A percentile compares a stretch with the other conserved stretches of the same genome.
Evolutionary conservation across 2,888 invertebrate species (phyloP).

Genomic region (Trichogramma dendrolimi): DNA sequence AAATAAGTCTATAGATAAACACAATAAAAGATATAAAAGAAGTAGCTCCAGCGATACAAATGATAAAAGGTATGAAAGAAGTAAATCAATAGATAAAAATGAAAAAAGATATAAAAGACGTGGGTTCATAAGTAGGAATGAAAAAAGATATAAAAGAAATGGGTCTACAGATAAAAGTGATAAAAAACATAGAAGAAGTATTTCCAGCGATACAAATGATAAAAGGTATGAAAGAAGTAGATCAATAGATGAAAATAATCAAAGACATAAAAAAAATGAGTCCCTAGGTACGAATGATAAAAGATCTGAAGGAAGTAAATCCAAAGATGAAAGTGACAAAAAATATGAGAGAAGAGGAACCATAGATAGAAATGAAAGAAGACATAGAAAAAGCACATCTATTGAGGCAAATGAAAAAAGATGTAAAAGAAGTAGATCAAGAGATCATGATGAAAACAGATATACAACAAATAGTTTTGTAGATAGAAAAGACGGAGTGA

Average conservation of each 20-base stretch:
- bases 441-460: constrained; percentile 22
- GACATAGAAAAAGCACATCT: constrained; percentile 25
- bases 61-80: neutral
- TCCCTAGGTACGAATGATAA: constrained; percentile 34
- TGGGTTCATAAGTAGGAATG: neutral
- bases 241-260: constrained; percentile 4
- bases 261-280: constrained; percentile 22
- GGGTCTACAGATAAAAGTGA: neutral
- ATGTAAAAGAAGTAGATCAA: constrained; percentile 26
- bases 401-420: constrained; percentile 33
- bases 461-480: constrained; percentile 13
- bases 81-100: neutral
- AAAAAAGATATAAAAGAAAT: constrained; percentile 1
- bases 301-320: constrained; percentile 24
- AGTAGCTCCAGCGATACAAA: neutral
- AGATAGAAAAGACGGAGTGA: neutral
- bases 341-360: constrained; percentile 24
- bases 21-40: neutral
- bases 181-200: constrained; percentile 1
- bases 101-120: neutral
- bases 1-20: neutral
- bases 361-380: constrained; percentile 8
- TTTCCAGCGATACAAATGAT: constrained; percentile 8
- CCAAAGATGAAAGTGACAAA: constrained; percentile 27
- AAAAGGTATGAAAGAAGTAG: constrained; percentile 13